Evolutionary conservation across 2,888 invertebrate genomes (phyloP).

Genomic region (Erebia palarica): DNA sequence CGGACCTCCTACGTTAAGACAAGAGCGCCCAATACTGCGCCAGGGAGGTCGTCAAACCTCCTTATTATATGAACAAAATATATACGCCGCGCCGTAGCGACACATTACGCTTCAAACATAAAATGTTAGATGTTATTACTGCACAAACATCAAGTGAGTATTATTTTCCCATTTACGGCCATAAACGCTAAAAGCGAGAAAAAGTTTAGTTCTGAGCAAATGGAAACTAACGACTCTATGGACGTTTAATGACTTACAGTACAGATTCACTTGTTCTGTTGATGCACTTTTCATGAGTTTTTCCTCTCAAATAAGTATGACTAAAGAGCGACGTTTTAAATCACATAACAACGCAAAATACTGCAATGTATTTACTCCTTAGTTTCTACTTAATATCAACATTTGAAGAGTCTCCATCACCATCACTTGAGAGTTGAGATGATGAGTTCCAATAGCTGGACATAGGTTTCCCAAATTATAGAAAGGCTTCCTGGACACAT

Average conservation of each 20-base stretch:
- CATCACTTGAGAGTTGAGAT: no score
- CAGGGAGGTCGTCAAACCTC: no score
- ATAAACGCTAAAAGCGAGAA: conserved; percentile 33
- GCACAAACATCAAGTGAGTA: conserved; percentile 27
- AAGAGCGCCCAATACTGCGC: no score
- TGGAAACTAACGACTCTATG: conserved; percentile 39
- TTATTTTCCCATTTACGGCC: conserved; percentile 30
- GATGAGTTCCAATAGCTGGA: no score
- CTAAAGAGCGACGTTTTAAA: background rate
- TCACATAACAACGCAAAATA: background rate
- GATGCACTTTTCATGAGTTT: conserved; percentile 27
- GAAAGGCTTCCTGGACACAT: no score
- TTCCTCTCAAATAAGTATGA: conserved; percentile 12
- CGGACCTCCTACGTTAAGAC: no score
- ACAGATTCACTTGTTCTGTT: conserved; percentile 32
- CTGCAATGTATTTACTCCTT: background rate
- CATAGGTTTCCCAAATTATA: no score
- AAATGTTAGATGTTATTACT: conserved; percentile 19
- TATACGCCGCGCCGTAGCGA: no score
- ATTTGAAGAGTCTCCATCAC: no score
- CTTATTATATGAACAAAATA: no score
- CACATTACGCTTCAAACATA: conserved; percentile 12
- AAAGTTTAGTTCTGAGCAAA: conserved; percentile 38
- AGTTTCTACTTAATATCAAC: no score
- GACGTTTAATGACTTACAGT: conserved; percentile 38